Conservation (phyloP, 1,140 invertebrate species). For the Babylonia areolata region DNA sequence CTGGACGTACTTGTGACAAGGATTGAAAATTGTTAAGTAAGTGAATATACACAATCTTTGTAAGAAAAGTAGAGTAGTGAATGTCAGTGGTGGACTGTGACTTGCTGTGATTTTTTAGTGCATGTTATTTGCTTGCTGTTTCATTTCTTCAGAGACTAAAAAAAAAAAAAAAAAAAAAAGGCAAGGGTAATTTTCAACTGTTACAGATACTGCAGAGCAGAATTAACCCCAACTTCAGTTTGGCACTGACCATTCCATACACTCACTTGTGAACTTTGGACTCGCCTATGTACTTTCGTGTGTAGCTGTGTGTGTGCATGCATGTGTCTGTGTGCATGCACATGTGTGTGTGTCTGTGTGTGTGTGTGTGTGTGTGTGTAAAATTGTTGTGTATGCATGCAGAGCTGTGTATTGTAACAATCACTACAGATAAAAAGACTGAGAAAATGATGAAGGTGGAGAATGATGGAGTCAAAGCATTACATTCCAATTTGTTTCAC, state of each 20-base stretch:
- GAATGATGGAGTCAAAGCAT: not conserved
- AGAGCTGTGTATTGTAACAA: not conserved
- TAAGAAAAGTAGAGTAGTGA: not conserved
- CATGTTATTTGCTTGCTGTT: not conserved
- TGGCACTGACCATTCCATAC: too few relatives aligned
- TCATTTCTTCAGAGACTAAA: too few relatives aligned
- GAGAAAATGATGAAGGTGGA: not conserved
- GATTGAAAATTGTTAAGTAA: not conserved
- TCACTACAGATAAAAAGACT: not conserved
- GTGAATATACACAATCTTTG: not conserved
- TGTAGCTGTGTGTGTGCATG: too few relatives aligned
- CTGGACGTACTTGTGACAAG: not conserved
- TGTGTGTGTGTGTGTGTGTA: not conserved
- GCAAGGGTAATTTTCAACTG: too few relatives aligned
- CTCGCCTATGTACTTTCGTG: too few relatives aligned
- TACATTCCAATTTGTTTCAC: not conserved
- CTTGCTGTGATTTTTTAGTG: not conserved
- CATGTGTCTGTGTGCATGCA: too few relatives aligned
- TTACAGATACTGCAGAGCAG: too few relatives aligned
- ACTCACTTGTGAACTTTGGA: too few relatives aligned
- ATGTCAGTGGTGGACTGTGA: not conserved
- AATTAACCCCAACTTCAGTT: too few relatives aligned
- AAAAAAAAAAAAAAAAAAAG: too few relatives aligned
- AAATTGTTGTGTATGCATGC: not conserved
- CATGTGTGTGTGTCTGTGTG: too few relatives aligned